Evolutionary conservation across 2,113 vertebrate species (phyloP).

Genomic region (Harpagus bidentatus): DNA sequence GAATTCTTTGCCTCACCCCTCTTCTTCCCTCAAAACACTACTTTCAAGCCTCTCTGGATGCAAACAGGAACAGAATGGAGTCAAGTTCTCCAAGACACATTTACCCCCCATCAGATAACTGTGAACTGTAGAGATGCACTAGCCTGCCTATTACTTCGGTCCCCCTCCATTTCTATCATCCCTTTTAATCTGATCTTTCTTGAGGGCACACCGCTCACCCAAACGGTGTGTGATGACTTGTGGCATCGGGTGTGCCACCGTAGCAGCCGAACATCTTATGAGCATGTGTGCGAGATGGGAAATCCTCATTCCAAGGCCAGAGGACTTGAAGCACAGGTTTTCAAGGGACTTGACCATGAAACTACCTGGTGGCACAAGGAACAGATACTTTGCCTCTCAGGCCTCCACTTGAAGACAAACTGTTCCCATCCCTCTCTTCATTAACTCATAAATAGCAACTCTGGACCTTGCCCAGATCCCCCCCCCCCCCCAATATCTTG

Average conservation of each 20-base stretch:
- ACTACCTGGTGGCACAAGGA: rapidly evolving
- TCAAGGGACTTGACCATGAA: background rate
- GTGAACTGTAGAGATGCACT: background rate
- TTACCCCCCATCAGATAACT: background rate
- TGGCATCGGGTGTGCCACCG: background rate
- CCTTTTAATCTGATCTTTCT: background rate
- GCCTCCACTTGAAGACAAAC: background rate
- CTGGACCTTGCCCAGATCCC: background rate
- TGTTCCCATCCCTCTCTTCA: background rate
- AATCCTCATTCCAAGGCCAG: background rate
- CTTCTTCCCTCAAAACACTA: background rate
- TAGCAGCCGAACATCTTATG: background rate
- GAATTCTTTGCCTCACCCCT: background rate
- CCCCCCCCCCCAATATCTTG: background rate
- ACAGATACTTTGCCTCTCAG: background rate
- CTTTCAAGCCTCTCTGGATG: background rate
- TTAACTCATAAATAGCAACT: background rate
- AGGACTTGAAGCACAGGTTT: background rate
- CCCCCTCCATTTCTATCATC: background rate
- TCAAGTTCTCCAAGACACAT: background rate
- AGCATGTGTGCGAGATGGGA: background rate
- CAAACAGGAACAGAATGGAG: background rate
- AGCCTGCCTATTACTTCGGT: rapidly evolving
- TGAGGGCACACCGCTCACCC: background rate
- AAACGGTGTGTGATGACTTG: background rate